Conservation (phyloP, 1,140 invertebrate species). For the Steinernema khuongi region DNA sequence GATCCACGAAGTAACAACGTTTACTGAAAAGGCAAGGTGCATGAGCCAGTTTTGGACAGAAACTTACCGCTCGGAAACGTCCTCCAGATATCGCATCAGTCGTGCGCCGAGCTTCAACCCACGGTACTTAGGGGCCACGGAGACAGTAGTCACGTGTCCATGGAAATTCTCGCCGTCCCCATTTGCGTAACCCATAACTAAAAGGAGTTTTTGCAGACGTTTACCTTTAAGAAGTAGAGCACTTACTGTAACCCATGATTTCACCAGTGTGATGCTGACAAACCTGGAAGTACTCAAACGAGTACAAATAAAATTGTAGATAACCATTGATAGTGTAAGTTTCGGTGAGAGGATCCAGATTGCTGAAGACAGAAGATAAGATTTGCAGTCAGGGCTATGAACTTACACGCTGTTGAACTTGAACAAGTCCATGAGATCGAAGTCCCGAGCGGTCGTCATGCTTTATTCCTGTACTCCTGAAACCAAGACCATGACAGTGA, state of each 20-base stretch:
- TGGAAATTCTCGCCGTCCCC: slow-evolving; percentile 90
- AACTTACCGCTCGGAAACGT: slow-evolving; percentile 83
- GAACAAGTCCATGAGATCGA: slow-evolving; percentile 87
- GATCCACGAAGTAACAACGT: slow-evolving; percentile 91
- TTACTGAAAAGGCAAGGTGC: slow-evolving; percentile 68
- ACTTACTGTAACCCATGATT: slow-evolving; percentile 96
- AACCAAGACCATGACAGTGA: no score
- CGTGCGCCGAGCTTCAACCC: slow-evolving; percentile 81
- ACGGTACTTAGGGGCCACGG: slow-evolving; percentile 85
- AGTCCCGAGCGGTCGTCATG: slow-evolving; percentile 87
- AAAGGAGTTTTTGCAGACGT: slow-evolving; percentile 35
- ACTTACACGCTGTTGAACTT: slow-evolving; percentile 92
- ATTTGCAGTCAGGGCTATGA: slow-evolving; percentile 29
- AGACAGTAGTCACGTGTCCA: slow-evolving; percentile 96
- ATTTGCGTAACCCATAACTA: slow-evolving; percentile 98
- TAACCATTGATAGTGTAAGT: slow-evolving; percentile 97
- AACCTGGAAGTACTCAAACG: slow-evolving; percentile 98
- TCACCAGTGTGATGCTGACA: slow-evolving; percentile 86
- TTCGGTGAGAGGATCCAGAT: slow-evolving; percentile 91
- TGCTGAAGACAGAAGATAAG: slow-evolving; percentile 66
- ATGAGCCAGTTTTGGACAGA: neutral
- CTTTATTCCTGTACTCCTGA: no score
- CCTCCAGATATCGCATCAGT: slow-evolving; percentile 89
- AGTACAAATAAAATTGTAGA: slow-evolving; percentile 91
- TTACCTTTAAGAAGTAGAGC: slow-evolving; percentile 26